phyloP scores from a whole-genome alignment of 2,888 invertebrate species.

The Polydrusus pterygomalis region DNA sequence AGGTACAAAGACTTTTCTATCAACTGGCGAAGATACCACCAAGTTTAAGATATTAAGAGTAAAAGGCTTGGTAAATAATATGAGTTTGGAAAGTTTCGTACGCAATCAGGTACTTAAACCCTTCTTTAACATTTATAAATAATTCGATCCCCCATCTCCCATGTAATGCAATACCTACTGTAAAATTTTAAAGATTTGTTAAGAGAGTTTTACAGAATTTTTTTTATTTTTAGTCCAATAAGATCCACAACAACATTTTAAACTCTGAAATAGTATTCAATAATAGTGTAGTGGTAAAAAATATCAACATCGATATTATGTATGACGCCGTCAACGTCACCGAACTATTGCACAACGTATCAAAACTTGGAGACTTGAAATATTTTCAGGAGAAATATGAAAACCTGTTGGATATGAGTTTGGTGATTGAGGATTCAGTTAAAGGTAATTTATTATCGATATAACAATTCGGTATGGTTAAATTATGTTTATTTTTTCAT shows the following conservation, averaged over 20 bases:
- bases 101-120: conserved; percentile 64
- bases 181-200: no score
- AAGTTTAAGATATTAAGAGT: conserved; percentile 65
- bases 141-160: no score
- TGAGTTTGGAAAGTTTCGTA: conserved; percentile 64
- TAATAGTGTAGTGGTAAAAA: conserved; percentile 63
- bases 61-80: conserved; percentile 65
- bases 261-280: conserved; percentile 64
- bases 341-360: conserved; percentile 64
- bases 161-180: no score
- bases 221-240: conserved; percentile 61
- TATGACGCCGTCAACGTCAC: conserved; percentile 67
- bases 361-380: conserved; percentile 59
- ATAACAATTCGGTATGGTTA: no score
- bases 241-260: conserved; percentile 61
- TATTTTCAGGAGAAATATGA: conserved; percentile 68
- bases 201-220: no score
- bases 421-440: conserved; percentile 65
- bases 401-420: conserved; percentile 63
- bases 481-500: no score
- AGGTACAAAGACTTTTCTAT: conserved; percentile 67
- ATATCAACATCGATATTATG: conserved; percentile 64
- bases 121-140: no score
- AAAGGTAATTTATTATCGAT: conserved; percentile 60
- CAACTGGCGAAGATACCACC: conserved; percentile 47